Conservation (phyloP, 2,113 vertebrate genomes). For the Typhlomys cinereus region DNA sequence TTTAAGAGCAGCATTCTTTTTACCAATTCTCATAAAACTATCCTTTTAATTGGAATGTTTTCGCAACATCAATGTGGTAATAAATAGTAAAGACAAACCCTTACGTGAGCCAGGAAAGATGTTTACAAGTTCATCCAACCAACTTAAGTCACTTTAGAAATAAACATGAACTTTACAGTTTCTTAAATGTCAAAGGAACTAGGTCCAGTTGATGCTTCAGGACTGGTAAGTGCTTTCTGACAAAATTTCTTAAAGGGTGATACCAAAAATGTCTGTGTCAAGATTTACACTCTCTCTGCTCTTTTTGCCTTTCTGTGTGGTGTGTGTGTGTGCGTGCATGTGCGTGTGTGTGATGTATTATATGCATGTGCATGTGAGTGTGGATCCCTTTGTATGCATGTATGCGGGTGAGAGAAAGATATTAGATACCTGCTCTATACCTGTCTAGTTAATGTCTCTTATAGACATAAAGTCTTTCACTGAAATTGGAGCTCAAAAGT, state of each 20-base stretch:
- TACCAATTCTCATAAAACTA: background rate
- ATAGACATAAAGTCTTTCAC: too few relatives aligned
- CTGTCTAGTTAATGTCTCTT: too few relatives aligned
- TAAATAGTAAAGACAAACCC: background rate
- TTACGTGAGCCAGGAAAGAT: background rate
- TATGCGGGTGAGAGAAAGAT: too few relatives aligned
- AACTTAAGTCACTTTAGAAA: background rate
- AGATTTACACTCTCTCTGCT: too few relatives aligned
- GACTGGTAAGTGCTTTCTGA: background rate
- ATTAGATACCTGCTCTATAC: too few relatives aligned
- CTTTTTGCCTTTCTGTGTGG: too few relatives aligned
- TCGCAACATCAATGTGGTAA: background rate
- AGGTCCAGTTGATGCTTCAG: background rate
- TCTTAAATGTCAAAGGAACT: background rate
- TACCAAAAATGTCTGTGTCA: background rate
- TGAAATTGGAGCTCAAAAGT: too few relatives aligned
- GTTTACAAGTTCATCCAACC: background rate
- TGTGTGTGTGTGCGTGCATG: too few relatives aligned
- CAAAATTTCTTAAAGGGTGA: background rate
- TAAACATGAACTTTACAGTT: background rate
- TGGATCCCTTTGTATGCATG: too few relatives aligned
- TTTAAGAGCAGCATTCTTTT: background rate
- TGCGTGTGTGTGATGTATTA: too few relatives aligned
- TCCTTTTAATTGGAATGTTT: background rate
- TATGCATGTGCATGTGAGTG: too few relatives aligned